Conservation (phyloP, 2,113 vertebrate species). For the Stegastes partitus region DNA sequence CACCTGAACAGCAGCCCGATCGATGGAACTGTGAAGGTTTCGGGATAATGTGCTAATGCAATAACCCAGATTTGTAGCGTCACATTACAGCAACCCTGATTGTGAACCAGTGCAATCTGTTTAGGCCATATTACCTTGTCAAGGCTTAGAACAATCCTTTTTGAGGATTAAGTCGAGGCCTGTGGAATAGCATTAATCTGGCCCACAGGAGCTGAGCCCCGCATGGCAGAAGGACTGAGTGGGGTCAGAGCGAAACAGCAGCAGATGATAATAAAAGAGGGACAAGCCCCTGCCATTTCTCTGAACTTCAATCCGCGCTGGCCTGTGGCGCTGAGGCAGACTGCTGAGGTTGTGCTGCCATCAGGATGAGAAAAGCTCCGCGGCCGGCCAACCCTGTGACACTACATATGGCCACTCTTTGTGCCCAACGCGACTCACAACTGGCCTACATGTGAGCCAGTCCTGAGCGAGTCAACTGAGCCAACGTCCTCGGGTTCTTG, state of each 20-base stretch:
- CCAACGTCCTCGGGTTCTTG: conserved; percentile 54
- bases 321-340: conserved; percentile 41
- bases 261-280: conserved; percentile 40
- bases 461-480: conserved; percentile 30
- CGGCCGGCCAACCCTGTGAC: conserved; percentile 22
- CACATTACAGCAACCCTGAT: conserved; percentile 75
- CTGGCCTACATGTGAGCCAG: conserved; percentile 47
- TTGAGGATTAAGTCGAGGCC: conserved; percentile 78
- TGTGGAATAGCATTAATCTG: conserved; percentile 76
- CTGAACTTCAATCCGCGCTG: conserved; percentile 50
- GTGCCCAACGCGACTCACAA: conserved; percentile 34
- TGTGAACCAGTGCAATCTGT: conserved; percentile 73
- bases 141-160: conserved; percentile 81
- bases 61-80: conserved; percentile 76
- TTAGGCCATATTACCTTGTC: conserved; percentile 78
- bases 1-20: background rate
- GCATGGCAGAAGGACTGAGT: conserved; percentile 17
- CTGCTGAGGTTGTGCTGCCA: conserved; percentile 51
- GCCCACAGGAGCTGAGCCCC: conserved; percentile 52
- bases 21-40: conserved; percentile 52
- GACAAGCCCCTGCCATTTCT: conserved; percentile 49
- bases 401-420: conserved; percentile 46
- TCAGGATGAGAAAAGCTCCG: conserved; percentile 50
- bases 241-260: conserved; percentile 45
- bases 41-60: conserved; percentile 69